Evolutionary conservation across 2,113 vertebrate genomes (phyloP), one percentile per base, ranked within the genome.

Genomic region (Suncus etruscus): DNA sequence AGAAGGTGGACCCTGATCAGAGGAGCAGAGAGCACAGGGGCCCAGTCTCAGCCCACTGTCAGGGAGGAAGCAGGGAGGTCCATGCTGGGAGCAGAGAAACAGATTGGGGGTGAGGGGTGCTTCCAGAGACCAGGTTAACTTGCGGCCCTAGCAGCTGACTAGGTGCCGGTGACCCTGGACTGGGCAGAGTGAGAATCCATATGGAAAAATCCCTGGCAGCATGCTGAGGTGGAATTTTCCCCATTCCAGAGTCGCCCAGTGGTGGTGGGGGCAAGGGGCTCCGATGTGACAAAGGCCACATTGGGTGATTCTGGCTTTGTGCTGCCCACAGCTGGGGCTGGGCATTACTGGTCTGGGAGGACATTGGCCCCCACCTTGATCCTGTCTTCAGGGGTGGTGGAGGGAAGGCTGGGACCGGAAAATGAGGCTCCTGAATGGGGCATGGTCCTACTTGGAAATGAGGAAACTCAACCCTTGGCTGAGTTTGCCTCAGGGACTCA

Each of bases 191-290:
- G 48, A 45, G 32, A 47, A 61, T 48, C 91, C 87, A 90, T 89
- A 86, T 0, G 22, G 76, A 89, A 87, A 86, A 94, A 58, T 90
- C 63, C 69, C 85, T 73, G 90, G 91, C 93, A 83, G 65, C 72
- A 45, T 29, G 51, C 58, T 87, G 81, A 81, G 87, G 72, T 86
- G 88, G 94, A 96, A 96, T 96, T 95, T 96, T 94, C 92, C 93
- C 88, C 92, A 88, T 95, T 96, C 93, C 88, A 80, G n/a, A 90
- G 54, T 85, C 5, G 0, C 88, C 75, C 90, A 86, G 91, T 58
- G 48, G 76, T 77, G 92, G 88, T 47, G 76, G 94, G 94, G 94
- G 93, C 81, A 89, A 66, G 50, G 87, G 78, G 51, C 74, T 76
- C 74, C 81, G 4, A 18, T 18, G 58, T 3, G 2, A 39, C 54